Percentiles rank a stretch among this genome's conserved stretches.
phyloP scores from a whole-genome alignment of 2,113 vertebrate species.

The Glaucidium brasilianum region DNA sequence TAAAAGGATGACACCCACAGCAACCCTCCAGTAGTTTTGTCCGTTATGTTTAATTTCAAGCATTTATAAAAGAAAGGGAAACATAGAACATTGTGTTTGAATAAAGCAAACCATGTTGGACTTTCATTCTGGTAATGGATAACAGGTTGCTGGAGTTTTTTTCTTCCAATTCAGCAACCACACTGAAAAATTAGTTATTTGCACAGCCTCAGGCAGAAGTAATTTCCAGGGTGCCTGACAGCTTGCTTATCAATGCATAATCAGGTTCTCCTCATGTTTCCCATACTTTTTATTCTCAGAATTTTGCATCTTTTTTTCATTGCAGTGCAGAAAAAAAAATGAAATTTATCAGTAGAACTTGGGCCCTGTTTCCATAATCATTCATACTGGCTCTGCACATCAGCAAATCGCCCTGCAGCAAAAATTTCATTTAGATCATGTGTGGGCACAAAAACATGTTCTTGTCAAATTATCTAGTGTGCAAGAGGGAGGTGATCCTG shows the following conservation, averaged over 20 bases:
- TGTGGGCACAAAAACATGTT: background rate
- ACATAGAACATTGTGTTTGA: background rate
- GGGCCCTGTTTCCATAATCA: background rate
- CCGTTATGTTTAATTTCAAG: background rate
- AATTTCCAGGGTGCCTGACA: background rate
- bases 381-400: background rate
- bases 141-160: background rate
- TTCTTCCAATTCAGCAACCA: background rate
- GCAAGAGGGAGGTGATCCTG: background rate
- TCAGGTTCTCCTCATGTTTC: background rate
- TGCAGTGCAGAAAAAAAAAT: background rate
- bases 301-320: background rate
- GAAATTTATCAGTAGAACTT: background rate
- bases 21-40: background rate
- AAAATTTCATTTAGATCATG: background rate
- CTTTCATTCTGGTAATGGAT: background rate
- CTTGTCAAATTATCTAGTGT: background rate
- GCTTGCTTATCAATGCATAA: background rate
- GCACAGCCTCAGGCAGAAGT: background rate
- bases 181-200: background rate
- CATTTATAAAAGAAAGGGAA: background rate
- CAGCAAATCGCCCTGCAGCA: background rate
- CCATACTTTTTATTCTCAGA: background rate
- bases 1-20: background rate
- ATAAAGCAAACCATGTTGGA: background rate